These are phyloP conservation scores for Sphyrna mokarran DNA, from an alignment of 2,113 vertebrate genomes.

Conservation along the genomic window DNA sequence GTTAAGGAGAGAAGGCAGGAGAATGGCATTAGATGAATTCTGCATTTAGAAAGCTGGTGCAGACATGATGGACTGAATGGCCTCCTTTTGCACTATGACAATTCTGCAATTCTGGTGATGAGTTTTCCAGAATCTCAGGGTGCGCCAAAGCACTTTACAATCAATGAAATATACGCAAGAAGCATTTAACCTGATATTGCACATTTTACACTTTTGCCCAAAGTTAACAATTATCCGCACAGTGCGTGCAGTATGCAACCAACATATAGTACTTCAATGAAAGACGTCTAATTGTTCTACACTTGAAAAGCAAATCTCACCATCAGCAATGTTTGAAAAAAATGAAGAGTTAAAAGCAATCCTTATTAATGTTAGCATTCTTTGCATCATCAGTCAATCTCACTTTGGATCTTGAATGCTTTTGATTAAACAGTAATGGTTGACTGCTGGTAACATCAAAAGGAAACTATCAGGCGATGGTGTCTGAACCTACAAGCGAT, in stretches of 20 bases:
- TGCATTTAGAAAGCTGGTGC: no score
- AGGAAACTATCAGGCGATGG: background rate
- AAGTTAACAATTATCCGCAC: background rate
- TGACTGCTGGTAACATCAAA: background rate
- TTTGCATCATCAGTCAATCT: background rate
- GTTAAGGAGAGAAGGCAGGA: no score
- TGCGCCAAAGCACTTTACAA: background rate
- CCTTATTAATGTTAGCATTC: slow-evolving; percentile 10
- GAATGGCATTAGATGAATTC: no score
- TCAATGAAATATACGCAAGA: background rate
- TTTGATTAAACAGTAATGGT: slow-evolving; percentile 18
- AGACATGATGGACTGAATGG: no score
- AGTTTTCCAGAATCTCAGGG: background rate
- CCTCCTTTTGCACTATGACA: no score
- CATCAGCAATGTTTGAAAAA: background rate
- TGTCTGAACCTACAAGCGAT: background rate
- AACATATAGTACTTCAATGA: background rate
- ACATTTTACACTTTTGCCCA: background rate
- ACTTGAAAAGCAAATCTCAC: background rate
- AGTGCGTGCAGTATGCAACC: background rate
- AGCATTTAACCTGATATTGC: background rate
- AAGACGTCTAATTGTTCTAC: background rate
- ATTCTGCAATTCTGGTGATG: no score
- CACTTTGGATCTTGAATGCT: background rate
- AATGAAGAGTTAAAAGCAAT: background rate